These are phyloP conservation scores for Mionectes olivaceus DNA, from an alignment of 2,797 vertebrate genomes.

Conservation along the genomic window DNA sequence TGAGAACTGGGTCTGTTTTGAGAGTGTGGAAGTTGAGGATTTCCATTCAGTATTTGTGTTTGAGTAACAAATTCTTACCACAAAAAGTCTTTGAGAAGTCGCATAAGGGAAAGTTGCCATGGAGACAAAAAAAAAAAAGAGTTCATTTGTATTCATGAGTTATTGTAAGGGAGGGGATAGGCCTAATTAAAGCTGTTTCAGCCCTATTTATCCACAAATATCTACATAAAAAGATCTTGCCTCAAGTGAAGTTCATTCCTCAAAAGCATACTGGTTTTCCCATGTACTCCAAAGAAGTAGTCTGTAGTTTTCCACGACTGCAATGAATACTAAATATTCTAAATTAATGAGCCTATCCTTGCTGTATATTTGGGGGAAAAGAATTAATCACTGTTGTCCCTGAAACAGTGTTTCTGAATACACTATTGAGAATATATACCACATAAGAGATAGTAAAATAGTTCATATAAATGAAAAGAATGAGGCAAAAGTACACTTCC, in stretches of 20 bases:
- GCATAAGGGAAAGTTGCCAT: conserved; percentile 19
- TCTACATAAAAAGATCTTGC: conserved; percentile 34
- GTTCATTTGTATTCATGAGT: conserved; percentile 64
- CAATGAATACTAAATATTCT: conserved; percentile 20
- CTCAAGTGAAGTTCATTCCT: conserved; percentile 56
- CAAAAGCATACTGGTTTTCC: conserved; percentile 1
- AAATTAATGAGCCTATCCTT: background rate
- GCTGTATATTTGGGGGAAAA: background rate
- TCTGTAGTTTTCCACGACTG: background rate
- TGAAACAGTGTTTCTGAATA: background rate
- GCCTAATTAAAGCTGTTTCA: conserved; percentile 54
- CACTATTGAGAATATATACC: background rate
- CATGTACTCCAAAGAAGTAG: background rate
- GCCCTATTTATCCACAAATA: conserved; percentile 44
- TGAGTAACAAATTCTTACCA: background rate
- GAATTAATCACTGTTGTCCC: background rate
- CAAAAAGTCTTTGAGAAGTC: conserved; percentile 20
- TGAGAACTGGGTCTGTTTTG: background rate
- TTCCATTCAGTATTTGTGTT: background rate
- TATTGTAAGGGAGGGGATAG: conserved; percentile 34
- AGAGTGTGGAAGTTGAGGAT: background rate
- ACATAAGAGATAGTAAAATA: background rate
- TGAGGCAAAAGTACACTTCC: background rate
- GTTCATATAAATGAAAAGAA: background rate
- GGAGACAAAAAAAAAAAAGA: conserved; percentile 16